Evolutionary conservation across 2,113 vertebrate genomes (phyloP).

Genomic region (Theristicus caerulescens): DNA sequence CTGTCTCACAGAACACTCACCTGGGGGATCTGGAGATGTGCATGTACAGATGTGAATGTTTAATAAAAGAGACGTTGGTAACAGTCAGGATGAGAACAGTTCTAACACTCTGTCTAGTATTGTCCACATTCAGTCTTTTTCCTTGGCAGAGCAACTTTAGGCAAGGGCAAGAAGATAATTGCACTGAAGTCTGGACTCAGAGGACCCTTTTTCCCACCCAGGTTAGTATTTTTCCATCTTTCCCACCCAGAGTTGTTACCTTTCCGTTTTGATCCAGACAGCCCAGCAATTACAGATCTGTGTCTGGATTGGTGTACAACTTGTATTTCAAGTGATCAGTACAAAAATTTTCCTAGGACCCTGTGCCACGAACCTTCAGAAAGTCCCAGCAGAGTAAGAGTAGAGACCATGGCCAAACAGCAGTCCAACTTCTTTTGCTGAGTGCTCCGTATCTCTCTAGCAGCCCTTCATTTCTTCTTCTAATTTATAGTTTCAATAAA

Average conservation of each 20-base stretch:
- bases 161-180: not conserved
- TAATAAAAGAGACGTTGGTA: not conserved
- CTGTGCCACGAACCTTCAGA: not conserved
- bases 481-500: not conserved
- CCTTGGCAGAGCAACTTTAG: not conserved
- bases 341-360: not conserved
- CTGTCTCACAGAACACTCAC: not conserved
- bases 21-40: not conserved
- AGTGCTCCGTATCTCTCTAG: not conserved
- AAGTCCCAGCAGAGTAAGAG: not conserved
- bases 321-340: not conserved
- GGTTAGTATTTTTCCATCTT: not conserved
- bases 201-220: not conserved
- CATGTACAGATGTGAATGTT: not conserved
- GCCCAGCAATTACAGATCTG: not conserved
- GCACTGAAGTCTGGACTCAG: not conserved
- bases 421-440: not conserved
- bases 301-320: not conserved
- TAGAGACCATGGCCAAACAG: not conserved
- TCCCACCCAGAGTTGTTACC: not conserved
- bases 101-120: not conserved
- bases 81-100: not conserved
- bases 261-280: not conserved
- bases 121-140: not conserved
- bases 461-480: not conserved